Base-by-base conservation (phyloP, 2,888 invertebrate species). In the Dasysyrphus tricinctus region DNA sequence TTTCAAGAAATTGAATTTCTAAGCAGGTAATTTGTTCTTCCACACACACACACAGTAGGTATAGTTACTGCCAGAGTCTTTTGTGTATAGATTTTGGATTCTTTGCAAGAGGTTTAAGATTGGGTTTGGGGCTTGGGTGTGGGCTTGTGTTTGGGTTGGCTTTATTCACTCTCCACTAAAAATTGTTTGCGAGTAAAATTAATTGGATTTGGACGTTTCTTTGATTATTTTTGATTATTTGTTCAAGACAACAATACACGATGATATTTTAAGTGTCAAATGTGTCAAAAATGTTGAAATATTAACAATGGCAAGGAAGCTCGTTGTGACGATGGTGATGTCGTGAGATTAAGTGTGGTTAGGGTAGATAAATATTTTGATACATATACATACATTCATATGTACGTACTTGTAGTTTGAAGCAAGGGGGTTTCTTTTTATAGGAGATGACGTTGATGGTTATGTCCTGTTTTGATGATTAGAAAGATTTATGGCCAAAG, bases 1-100 rank as follows among this genome's bases (percentile, higher is more conserved):
- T 78, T 74, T 79, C 79, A 74, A 74, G 73, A 78, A 83, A 83
- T 83, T 79, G 83, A 83, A 84, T 80, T 80, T 80, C 83, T 65
- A 72, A 84, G 65, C 63, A 80, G 80, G 70, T 65, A 65, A 84
- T 84, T 80, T 75, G 80, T 84, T 70, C 69, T 61, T 51, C 74
- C 70, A 75, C 78, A 65, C 61, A 37, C 39, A 16, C 12, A 44
- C 24, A 11, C 47, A 16, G 19, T 47, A 9, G 16, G 49, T 49
- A 44, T 47, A 9, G 16, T 19, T 49, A 44, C 24, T 37, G 1
- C 4, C 34, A 14, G 47, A 59, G 34, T 57, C 56, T 65, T 70
- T 32, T 42, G 77, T 67, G 56, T 69, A 14, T 39, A n/a, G 54
- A 54, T 54, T 54, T 54, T 0, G 8, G 29, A 54, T 54, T n/a